phyloP scores from a whole-genome alignment of 1,140 invertebrate species.

The Copidosoma floridanum region DNA sequence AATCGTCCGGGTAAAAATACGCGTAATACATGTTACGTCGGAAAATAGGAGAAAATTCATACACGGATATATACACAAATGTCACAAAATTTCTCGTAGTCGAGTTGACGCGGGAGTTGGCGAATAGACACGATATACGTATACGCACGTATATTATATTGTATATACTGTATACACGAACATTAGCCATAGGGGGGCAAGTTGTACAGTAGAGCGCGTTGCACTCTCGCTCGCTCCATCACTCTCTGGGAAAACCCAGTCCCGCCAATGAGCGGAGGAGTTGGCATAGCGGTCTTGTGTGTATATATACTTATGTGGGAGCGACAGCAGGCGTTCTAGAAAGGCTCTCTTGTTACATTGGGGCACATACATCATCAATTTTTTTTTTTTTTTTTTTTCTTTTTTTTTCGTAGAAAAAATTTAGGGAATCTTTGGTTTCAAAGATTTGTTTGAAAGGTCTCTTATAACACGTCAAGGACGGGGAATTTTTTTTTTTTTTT shows the following conservation, averaged over 20 bases:
- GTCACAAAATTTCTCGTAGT: not conserved
- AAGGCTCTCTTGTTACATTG: not conserved
- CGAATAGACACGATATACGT: too few relatives aligned
- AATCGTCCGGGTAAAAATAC: not conserved
- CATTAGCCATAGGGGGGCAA: too few relatives aligned
- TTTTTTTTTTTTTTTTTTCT: not conserved
- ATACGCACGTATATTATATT: too few relatives aligned
- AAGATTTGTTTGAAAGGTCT: too few relatives aligned
- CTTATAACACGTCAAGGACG: too few relatives aligned
- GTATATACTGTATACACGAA: too few relatives aligned
- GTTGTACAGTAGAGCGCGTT: not conserved
- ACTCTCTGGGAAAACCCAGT: constrained; percentile 8
- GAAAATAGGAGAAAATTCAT: not conserved
- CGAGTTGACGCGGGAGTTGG: not conserved
- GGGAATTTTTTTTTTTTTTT: too few relatives aligned
- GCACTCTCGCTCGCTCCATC: not conserved
- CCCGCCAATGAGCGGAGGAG: not conserved
- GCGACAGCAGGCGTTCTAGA: not conserved
- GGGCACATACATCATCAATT: too few relatives aligned
- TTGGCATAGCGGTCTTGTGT: too few relatives aligned
- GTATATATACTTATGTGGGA: too few relatives aligned
- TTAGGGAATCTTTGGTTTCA: not conserved
- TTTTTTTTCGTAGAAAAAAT: not conserved
- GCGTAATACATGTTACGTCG: not conserved
- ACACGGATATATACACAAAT: not conserved